Base-by-base conservation (phyloP, 2,888 invertebrate species). In the Papilio elwesi region DNA sequence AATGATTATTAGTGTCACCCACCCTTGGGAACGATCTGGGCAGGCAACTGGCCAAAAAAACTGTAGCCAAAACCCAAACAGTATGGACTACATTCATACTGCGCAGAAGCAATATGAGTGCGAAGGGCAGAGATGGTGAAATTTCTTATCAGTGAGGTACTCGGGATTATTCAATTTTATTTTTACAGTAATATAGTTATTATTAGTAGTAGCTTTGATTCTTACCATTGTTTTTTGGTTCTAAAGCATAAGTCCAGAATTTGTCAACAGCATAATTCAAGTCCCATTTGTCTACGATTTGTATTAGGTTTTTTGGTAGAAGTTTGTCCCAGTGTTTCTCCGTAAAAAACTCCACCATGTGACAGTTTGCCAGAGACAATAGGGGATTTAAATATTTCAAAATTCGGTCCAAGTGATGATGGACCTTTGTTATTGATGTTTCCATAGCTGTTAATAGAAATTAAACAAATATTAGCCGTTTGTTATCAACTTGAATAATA, bases 321-420 rank as follows among this genome's bases (percentile, higher is more conserved):
- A 94, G 92, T 6, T 80, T 93, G 0, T 94, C 84, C 96, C 96
- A 97, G 71, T 96, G 95, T 62, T 95, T 89, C 11, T 96, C 90
- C 0, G 96, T 96, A 63, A 97, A 78, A 73, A 92, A 92, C 74
- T 93, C 92, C 0, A 93, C 97, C 95, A 97, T 96, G 84, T 98
- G 97, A 78, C 96, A 96, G 85, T 97, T 97, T 0, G 95, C 95
- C 47, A 97, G 87, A 0, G 95, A 93, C 75, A 95, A 87, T 57
- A 95, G 89, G 0, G 95, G 95, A 26, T 93, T 88, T 26, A 97
- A 85, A 85, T 95, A 96, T 12, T 85, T 80, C 0, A 95, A 83
- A 12, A 95, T 87, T 4, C 86, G 83, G 71, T 95, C 94, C 43
- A 96, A 83, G 66, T 94, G 90, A 62, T 82, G 76, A 9, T 77